phyloP scores from a whole-genome alignment of 2,113 vertebrate genomes.

The Sorex fumeus region DNA sequence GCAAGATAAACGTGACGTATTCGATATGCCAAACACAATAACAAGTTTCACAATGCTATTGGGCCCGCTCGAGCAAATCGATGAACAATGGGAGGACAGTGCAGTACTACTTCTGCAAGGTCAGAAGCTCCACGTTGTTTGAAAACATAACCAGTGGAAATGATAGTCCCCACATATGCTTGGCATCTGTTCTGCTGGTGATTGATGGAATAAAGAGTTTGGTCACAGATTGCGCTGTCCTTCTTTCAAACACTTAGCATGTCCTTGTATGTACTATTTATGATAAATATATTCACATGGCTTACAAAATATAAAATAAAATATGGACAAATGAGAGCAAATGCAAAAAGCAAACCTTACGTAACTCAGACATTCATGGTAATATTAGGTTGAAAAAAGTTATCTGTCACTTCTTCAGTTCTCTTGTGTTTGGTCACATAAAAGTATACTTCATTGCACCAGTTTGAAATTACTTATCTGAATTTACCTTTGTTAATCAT shows the following conservation, averaged over 20 bases:
- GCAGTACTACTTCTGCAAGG: fast-evolving
- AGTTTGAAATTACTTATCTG: neutral
- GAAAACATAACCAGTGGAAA: neutral
- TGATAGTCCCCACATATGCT: neutral
- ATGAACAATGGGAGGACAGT: too few species aligned
- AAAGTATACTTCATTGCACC: neutral
- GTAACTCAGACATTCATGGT: neutral
- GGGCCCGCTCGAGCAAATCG: too few species aligned
- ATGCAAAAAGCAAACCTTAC: neutral
- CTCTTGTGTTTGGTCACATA: neutral
- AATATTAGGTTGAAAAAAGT: neutral
- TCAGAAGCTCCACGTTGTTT: neutral
- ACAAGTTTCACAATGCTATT: too few species aligned
- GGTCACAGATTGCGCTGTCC: neutral
- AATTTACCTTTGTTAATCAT: neutral
- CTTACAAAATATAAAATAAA: constrained; percentile 28
- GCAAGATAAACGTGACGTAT: too few species aligned
- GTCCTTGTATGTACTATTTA: neutral
- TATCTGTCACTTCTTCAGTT: neutral
- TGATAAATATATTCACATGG: neutral
- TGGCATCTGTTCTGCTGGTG: constrained; percentile 6
- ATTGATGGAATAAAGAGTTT: neutral
- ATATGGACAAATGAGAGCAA: neutral
- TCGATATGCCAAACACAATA: too few species aligned
- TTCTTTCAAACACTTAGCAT: neutral